Evolutionary conservation across 2,888 invertebrate genomes (phyloP).

Genomic region (Rhamnusium bicolor): DNA sequence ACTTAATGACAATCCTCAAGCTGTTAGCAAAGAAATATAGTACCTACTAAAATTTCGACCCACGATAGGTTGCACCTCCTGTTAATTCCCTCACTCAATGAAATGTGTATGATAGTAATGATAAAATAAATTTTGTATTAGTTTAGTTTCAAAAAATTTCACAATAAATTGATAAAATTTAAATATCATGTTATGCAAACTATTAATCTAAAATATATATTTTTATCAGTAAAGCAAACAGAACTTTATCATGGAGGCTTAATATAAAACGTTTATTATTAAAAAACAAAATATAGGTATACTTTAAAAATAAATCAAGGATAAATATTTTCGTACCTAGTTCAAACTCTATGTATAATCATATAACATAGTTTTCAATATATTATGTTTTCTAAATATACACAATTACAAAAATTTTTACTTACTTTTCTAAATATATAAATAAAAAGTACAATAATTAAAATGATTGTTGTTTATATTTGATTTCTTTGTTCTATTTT

Average conservation of each 20-base stretch:
- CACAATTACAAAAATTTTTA: too few relatives aligned
- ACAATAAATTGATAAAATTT: background rate
- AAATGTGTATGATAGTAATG: too few relatives aligned
- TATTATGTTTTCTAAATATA: background rate
- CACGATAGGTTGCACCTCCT: too few relatives aligned
- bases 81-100: too few relatives aligned
- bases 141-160: background rate
- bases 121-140: background rate
- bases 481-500: too few relatives aligned
- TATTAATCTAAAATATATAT: background rate
- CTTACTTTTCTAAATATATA: background rate
- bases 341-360: background rate
- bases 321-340: background rate
- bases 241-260: background rate
- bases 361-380: background rate
- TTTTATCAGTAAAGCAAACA: background rate
- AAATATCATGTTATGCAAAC: background rate
- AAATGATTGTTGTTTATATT: too few relatives aligned
- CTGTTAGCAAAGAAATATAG: too few relatives aligned
- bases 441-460: too few relatives aligned
- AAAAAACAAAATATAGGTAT: background rate
- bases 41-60: too few relatives aligned
- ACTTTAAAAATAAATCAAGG: background rate
- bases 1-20: too few relatives aligned
- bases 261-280: background rate